Evolutionary conservation across 2,888 invertebrate species (phyloP).

Genomic region (Embidobia sp.): DNA sequence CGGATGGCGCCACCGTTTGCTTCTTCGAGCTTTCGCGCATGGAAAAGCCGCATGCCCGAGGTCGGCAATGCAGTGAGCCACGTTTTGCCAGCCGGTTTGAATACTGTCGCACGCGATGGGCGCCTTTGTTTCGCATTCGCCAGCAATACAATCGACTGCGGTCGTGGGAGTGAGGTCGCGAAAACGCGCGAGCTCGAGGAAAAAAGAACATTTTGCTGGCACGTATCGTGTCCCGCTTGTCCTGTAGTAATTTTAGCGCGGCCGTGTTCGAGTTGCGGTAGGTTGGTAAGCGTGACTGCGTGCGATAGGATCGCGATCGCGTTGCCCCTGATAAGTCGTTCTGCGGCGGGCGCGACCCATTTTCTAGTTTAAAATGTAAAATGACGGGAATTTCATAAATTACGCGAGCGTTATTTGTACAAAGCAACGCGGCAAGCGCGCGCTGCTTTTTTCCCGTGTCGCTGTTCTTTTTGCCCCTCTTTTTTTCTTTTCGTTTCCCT

Average conservation of each 20-base stretch:
- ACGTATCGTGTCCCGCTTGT: constrained; percentile 67
- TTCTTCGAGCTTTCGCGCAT: constrained; percentile 64
- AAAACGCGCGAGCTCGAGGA: constrained; percentile 25
- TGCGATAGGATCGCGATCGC: constrained; percentile 77
- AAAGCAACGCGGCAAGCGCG: constrained; percentile 70
- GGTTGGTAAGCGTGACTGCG: constrained; percentile 77
- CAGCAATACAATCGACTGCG: constrained; percentile 42
- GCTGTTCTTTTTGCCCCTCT: neutral
- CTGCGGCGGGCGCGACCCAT: constrained; percentile 73
- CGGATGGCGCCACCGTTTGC: constrained; percentile 74
- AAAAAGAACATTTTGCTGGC: constrained; percentile 72
- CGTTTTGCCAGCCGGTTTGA: constrained; percentile 51
- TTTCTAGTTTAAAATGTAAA: constrained; percentile 76
- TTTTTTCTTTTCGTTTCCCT: constrained; percentile 21
- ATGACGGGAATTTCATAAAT: constrained; percentile 76
- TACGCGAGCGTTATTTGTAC: constrained; percentile 73
- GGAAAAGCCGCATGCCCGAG: constrained; percentile 43
- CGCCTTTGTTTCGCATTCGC: constrained; percentile 29
- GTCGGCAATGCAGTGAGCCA: constrained; percentile 74
- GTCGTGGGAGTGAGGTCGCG: neutral
- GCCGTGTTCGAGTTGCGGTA: constrained; percentile 71
- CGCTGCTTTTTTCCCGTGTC: neutral
- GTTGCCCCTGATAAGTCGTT: constrained; percentile 73
- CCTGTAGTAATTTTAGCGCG: constrained; percentile 71
- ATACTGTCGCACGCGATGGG: constrained; percentile 58